A percentile compares a stretch with the other conserved stretches of the same genome.
Conservation (phyloP, 2,888 invertebrate species). For the Brenthis daphne region DNA sequence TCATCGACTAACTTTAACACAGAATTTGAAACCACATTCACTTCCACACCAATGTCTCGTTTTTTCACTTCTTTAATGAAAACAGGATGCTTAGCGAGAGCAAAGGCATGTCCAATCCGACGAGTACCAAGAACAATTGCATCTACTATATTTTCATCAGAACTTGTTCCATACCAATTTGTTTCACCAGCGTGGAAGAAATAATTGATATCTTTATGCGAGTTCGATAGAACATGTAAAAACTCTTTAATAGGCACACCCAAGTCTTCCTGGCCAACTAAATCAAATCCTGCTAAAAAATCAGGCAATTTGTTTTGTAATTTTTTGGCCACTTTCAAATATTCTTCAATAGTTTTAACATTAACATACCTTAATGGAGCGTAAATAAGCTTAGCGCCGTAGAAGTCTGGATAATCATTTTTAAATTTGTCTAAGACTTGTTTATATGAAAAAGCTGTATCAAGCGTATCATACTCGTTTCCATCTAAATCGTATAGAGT, state of each 20-base stretch:
- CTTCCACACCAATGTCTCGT: conserved; percentile 86
- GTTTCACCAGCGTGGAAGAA: conserved; percentile 93
- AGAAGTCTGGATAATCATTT: conserved; percentile 83
- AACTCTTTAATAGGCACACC: conserved; percentile 84
- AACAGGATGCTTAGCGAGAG: conserved; percentile 87
- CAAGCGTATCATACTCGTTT: conserved; percentile 73
- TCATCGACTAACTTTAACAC: conserved; percentile 87
- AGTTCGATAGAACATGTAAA: conserved; percentile 74
- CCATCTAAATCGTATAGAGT: conserved; percentile 86
- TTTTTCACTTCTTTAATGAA: conserved; percentile 82
- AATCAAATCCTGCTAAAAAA: conserved; percentile 90
- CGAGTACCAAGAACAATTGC: conserved; percentile 87
- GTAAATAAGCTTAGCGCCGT: conserved; percentile 87
- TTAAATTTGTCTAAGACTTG: conserved; percentile 81
- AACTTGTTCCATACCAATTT: conserved; percentile 85
- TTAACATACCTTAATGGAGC: conserved; percentile 82
- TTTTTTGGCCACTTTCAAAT: conserved; percentile 67
- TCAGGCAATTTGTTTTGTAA: conserved; percentile 82
- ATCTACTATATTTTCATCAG: conserved; percentile 89
- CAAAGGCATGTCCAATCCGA: conserved; percentile 90
- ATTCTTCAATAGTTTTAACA: conserved; percentile 62
- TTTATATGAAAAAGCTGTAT: conserved; percentile 81
- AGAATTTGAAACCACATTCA: conserved; percentile 91
- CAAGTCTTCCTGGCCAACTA: conserved; percentile 91
- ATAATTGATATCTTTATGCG: conserved; percentile 80